Percentiles rank a stretch among this genome's conserved stretches.
phyloP scores from a whole-genome alignment of 2,888 invertebrate species.

The Yponomeuta plumbellus region DNA sequence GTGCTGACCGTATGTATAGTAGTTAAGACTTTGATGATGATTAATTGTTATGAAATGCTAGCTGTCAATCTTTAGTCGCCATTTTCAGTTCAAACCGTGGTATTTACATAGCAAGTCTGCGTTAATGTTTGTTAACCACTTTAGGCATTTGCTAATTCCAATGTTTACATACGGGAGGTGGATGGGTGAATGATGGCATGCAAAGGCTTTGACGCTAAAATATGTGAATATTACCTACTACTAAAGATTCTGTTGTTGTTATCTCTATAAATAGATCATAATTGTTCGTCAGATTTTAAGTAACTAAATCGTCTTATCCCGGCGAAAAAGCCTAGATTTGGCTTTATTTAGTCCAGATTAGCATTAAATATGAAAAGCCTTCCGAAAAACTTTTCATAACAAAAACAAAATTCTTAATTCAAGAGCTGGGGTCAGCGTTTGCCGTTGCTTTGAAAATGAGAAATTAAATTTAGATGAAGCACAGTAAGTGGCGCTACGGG shows the following conservation, averaged over 20 bases:
- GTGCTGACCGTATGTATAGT: too few species aligned
- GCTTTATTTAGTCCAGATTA: background rate
- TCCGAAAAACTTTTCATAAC: background rate
- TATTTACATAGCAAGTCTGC: background rate
- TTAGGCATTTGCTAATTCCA: background rate
- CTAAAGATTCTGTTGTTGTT: background rate
- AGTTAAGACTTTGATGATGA: too few species aligned
- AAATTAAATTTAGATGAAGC: background rate
- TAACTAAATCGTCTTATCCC: too few species aligned
- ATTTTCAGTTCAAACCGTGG: background rate
- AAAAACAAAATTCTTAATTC: conserved; percentile 1
- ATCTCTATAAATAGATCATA: background rate
- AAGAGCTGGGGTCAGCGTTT: background rate
- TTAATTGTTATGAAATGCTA: too few species aligned
- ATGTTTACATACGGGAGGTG: background rate
- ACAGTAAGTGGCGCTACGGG: background rate
- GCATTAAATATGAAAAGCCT: background rate
- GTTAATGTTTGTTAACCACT: background rate
- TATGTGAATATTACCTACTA: background rate
- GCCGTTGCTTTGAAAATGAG: background rate
- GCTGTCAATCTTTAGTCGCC: background rate
- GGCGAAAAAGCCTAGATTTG: too few species aligned
- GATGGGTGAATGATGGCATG: background rate
- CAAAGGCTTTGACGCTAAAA: background rate
- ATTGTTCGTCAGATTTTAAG: background rate